These are phyloP conservation scores for Venustaconcha ellipsiformis DNA, from an alignment of 1,140 invertebrate species.

Conservation along the genomic window DNA sequence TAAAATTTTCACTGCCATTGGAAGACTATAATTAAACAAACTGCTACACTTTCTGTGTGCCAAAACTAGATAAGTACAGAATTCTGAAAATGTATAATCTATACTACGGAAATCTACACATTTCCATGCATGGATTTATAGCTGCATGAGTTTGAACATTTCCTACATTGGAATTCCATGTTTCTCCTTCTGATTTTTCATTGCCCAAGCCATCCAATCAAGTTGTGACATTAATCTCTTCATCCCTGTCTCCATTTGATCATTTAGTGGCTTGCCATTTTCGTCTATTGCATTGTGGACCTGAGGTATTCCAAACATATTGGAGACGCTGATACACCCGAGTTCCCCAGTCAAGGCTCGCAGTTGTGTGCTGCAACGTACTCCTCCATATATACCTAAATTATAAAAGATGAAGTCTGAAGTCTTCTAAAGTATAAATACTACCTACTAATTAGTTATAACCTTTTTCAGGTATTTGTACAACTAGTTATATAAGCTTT, in stretches of 20 bases:
- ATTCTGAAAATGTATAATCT: too few species aligned
- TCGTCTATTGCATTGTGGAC: constrained; percentile 64
- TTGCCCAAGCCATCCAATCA: constrained; percentile 67
- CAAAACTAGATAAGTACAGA: too few species aligned
- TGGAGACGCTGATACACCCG: constrained; percentile 69
- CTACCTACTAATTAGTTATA: too few species aligned
- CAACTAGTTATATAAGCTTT: too few species aligned
- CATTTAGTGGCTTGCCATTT: constrained; percentile 58
- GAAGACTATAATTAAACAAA: too few species aligned
- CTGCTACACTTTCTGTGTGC: too few species aligned
- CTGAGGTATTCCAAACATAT: constrained; percentile 65
- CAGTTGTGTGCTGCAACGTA: constrained; percentile 69
- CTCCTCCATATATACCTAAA: constrained; percentile 70
- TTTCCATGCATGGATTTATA: too few species aligned
- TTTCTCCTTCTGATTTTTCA: constrained; percentile 58
- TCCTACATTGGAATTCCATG: constrained; percentile 32
- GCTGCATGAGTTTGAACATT: too few species aligned
- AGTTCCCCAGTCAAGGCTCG: constrained; percentile 69
- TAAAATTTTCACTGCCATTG: too few species aligned
- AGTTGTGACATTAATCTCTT: constrained; percentile 63
- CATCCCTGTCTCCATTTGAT: constrained; percentile 52
- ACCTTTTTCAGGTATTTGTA: too few species aligned
- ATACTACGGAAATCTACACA: too few species aligned
- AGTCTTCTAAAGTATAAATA: too few species aligned
- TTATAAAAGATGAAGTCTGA: not conserved